These are phyloP conservation scores for Nomada ruficornis DNA, from an alignment of 2,888 invertebrate species.

Conservation along the genomic window DNA sequence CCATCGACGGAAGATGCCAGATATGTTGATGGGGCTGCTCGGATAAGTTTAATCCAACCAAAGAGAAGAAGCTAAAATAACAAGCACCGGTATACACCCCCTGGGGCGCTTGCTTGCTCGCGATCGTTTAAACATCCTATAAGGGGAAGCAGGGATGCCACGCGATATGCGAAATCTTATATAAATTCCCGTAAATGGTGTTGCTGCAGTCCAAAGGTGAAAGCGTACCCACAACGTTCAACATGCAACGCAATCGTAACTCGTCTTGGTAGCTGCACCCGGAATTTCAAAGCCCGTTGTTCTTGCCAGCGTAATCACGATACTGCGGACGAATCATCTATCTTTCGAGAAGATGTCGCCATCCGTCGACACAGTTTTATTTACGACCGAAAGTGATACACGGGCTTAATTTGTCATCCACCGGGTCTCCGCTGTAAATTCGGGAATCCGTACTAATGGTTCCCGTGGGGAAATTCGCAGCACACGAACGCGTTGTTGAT, in stretches of 20 bases:
- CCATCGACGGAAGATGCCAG: neutral
- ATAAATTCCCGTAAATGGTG: slow-evolving; percentile 78
- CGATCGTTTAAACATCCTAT: slow-evolving; percentile 65
- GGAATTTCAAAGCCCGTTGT: slow-evolving; percentile 50
- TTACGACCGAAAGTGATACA: slow-evolving; percentile 22
- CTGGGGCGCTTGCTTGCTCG: slow-evolving; percentile 3
- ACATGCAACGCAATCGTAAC: slow-evolving; percentile 59
- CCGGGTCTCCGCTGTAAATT: slow-evolving; percentile 27
- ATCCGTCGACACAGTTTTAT: slow-evolving; percentile 27
- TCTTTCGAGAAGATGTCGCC: neutral
- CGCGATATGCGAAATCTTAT: slow-evolving; percentile 69
- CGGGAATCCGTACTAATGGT: slow-evolving; percentile 31
- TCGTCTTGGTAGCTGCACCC: slow-evolving; percentile 36
- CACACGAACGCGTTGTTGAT: slow-evolving; percentile 27
- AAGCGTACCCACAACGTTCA: slow-evolving; percentile 65
- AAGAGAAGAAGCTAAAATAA: neutral
- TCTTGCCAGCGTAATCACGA: slow-evolving; percentile 34
- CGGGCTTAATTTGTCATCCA: slow-evolving; percentile 44
- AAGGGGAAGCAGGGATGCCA: slow-evolving; percentile 28
- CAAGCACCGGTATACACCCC: too few relatives aligned
- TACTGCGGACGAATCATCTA: neutral
- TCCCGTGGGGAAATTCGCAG: slow-evolving; percentile 27
- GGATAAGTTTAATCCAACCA: neutral
- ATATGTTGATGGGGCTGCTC: slow-evolving; percentile 3
- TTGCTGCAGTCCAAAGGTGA: slow-evolving; percentile 73